Percentiles rank a stretch among this genome's conserved stretches.
These are phyloP conservation scores for Uromys caudimaculatus DNA, from an alignment of 2,797 vertebrate genomes.

Conservation along the genomic window DNA sequence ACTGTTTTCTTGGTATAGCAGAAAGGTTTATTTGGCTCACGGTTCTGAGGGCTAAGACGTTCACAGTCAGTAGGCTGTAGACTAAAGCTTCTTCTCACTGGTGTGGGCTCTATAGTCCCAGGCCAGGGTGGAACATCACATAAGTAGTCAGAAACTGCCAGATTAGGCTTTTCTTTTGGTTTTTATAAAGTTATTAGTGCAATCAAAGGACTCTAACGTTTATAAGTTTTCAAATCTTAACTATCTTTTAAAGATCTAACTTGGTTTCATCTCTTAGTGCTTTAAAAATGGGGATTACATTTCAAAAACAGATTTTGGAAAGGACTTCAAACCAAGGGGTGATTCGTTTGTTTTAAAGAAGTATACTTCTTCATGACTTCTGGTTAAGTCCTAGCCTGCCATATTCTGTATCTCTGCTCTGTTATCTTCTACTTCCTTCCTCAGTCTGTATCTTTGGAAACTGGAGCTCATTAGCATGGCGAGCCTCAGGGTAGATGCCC, in stretches of 20 bases:
- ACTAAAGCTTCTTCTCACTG: neutral
- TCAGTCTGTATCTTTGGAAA: neutral
- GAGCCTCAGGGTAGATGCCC: neutral
- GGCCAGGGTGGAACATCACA: neutral
- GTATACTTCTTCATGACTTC: neutral
- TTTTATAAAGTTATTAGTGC: neutral
- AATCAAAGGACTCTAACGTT: neutral
- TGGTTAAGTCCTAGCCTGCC: neutral
- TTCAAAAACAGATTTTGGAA: neutral
- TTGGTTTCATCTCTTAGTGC: neutral
- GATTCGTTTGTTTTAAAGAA: neutral
- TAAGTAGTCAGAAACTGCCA: neutral
- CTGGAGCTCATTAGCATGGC: neutral
- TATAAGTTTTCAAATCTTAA: neutral
- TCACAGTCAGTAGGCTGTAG: neutral
- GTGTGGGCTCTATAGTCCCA: neutral
- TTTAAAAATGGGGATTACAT: neutral
- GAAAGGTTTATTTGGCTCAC: neutral
- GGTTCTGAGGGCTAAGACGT: neutral
- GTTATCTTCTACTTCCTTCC: rapidly evolving
- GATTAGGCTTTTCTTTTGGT: neutral
- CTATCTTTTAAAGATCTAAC: neutral
- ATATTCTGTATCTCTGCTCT: neutral
- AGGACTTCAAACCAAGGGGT: neutral
- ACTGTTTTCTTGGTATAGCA: neutral